Conservation (phyloP, 2,797 vertebrate genomes). For the Karalla daura region DNA sequence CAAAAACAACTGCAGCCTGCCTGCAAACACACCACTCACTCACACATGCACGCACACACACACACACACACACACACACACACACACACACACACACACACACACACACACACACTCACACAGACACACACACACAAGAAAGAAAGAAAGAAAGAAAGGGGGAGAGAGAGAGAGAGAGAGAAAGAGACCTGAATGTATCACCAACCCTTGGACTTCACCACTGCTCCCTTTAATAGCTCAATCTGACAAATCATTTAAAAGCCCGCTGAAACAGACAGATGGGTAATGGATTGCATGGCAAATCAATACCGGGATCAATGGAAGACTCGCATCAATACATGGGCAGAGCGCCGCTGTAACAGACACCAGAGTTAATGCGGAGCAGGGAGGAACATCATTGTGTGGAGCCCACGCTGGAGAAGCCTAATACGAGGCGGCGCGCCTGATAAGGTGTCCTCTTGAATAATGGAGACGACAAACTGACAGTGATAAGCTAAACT, state of each 20-base stretch:
- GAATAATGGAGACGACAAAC: slow-evolving; percentile 74
- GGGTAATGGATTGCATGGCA: slow-evolving; percentile 82
- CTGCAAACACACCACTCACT: slow-evolving; percentile 12
- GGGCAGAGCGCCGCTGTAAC: slow-evolving; percentile 80
- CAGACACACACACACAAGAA: slow-evolving; percentile 4
- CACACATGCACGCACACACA: background rate
- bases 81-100: slow-evolving; percentile 13
- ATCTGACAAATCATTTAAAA: slow-evolving; percentile 83
- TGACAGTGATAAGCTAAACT: slow-evolving; percentile 66
- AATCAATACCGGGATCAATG: slow-evolving; percentile 82
- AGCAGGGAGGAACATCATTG: slow-evolving; percentile 60
- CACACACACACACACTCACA: slow-evolving; percentile 7
- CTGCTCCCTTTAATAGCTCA: slow-evolving; percentile 78
- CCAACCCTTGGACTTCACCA: slow-evolving; percentile 80
- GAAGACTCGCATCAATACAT: slow-evolving; percentile 83
- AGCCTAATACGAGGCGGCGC: slow-evolving; percentile 50
- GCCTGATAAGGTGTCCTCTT: slow-evolving; percentile 72
- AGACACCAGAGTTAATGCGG: slow-evolving; percentile 73
- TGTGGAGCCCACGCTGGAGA: slow-evolving; percentile 51
- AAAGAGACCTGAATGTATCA: slow-evolving; percentile 48
- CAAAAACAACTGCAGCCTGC: too few relatives aligned
- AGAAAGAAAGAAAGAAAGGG: background rate
- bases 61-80: slow-evolving; percentile 6
- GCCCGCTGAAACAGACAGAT: slow-evolving; percentile 80
- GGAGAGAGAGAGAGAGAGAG: slow-evolving; percentile 1